phyloP scores from a whole-genome alignment of 2,888 invertebrate genomes.

The Tolmerus cingulatus region DNA sequence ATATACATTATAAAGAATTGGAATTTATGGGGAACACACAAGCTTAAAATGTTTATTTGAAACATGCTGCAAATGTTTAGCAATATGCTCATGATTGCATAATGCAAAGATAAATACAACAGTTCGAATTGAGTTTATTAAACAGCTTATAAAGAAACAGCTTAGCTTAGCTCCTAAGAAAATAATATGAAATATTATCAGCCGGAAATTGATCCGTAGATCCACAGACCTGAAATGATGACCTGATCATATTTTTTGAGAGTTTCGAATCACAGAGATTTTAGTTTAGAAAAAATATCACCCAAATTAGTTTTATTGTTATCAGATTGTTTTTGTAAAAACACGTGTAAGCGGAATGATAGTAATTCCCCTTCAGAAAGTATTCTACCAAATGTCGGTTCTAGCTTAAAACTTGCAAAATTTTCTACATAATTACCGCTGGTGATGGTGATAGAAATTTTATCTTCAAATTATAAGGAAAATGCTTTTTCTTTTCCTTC shows the following conservation, averaged over 20 bases:
- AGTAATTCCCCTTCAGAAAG: no score
- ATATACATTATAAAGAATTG: no score
- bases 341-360: neutral
- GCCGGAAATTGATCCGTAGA: neutral
- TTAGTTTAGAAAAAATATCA: neutral
- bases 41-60: no score
- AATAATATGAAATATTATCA: neutral
- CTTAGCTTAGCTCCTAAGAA: neutral
- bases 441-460: conserved; percentile 63
- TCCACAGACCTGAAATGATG: neutral
- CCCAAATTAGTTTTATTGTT: neutral
- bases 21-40: no score
- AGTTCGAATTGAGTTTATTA: neutral
- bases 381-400: neutral
- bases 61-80: no score
- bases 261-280: no score
- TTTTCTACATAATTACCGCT: conserved; percentile 47
- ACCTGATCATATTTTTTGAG: no score
- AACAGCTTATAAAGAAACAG: neutral
- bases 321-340: neutral
- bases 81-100: no score
- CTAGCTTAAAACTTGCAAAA: neutral
- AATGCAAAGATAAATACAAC: neutral
- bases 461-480: conserved; percentile 63
- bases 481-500: conserved; percentile 56